phyloP scores from a whole-genome alignment of 2,888 invertebrate species.

The Microplitis deprimator region DNA sequence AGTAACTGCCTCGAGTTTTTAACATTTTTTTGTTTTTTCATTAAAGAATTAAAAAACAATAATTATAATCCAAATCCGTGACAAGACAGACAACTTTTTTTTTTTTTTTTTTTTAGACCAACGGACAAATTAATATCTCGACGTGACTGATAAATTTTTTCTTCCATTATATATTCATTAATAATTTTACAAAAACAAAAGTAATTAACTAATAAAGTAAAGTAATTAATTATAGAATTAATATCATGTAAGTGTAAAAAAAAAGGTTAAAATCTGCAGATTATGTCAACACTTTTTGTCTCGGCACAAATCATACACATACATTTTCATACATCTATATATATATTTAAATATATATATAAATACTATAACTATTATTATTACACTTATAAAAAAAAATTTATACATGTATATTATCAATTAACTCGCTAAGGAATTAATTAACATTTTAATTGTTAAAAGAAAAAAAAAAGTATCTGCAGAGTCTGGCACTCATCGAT shows the following conservation, averaged over 20 bases:
- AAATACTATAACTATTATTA: slow-evolving; percentile 21
- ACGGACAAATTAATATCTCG: neutral
- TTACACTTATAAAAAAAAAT: slow-evolving; percentile 31
- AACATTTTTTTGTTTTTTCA: neutral
- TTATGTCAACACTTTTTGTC: slow-evolving; percentile 19
- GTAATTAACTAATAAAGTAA: neutral
- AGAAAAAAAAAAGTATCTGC: slow-evolving; percentile 18
- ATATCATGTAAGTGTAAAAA: neutral
- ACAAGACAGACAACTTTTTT: neutral
- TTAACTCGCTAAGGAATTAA: slow-evolving; percentile 11
- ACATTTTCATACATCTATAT: slow-evolving; percentile 21
- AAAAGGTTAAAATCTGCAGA: neutral
- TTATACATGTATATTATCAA: slow-evolving; percentile 33
- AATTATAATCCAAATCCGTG: neutral
- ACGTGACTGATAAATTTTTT: neutral
- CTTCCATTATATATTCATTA: neutral
- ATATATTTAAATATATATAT: slow-evolving; percentile 22
- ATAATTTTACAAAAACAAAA: neutral
- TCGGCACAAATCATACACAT: slow-evolving; percentile 11
- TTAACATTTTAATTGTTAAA: slow-evolving; percentile 14
- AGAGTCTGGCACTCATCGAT: slow-evolving; percentile 18
- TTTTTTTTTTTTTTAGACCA: neutral
- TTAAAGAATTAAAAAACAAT: neutral
- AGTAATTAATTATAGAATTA: neutral
- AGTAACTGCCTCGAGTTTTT: neutral